These are phyloP conservation scores for Anhinga anhinga DNA, from an alignment of 2,113 vertebrate genomes.

Conservation along the genomic window DNA sequence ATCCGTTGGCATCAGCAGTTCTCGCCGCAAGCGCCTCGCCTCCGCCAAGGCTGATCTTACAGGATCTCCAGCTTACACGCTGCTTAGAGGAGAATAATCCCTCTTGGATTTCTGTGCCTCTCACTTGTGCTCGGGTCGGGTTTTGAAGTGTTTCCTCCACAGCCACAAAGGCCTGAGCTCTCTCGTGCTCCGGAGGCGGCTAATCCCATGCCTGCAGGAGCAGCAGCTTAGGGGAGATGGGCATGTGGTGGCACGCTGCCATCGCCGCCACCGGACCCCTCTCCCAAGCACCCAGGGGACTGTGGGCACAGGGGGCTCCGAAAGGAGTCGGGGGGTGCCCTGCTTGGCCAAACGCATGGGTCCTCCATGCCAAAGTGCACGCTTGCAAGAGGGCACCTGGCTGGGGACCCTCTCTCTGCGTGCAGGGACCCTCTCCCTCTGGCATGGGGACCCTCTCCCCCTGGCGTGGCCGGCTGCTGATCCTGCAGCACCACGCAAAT, in stretches of 20 bases:
- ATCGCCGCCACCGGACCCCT: too few species aligned
- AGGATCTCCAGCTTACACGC: background rate
- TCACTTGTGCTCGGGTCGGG: background rate
- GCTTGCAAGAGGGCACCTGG: too few species aligned
- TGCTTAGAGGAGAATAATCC: background rate
- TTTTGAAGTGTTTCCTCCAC: background rate
- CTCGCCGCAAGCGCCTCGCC: background rate
- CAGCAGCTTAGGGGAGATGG: rapidly evolving
- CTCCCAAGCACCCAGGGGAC: background rate
- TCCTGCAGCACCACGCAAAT: rapidly evolving
- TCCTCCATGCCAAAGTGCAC: rapidly evolving
- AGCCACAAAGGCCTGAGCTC: background rate
- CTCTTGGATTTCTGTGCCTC: background rate
- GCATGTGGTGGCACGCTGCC: background rate
- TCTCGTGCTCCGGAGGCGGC: background rate
- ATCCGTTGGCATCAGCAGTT: rapidly evolving
- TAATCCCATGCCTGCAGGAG: background rate
- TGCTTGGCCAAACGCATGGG: background rate
- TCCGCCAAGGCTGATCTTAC: rapidly evolving
- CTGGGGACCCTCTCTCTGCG: background rate
- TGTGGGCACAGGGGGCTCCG: rapidly evolving
- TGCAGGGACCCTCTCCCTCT: background rate
- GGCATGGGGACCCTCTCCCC: background rate
- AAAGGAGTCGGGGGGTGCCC: too few species aligned
- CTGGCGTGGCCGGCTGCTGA: background rate